Percentiles rank a stretch among this genome's conserved stretches.
Evolutionary conservation across 64 coral and sea anemone genomes (phyloP).

Genomic region (Pachyseris speciosa): DNA sequence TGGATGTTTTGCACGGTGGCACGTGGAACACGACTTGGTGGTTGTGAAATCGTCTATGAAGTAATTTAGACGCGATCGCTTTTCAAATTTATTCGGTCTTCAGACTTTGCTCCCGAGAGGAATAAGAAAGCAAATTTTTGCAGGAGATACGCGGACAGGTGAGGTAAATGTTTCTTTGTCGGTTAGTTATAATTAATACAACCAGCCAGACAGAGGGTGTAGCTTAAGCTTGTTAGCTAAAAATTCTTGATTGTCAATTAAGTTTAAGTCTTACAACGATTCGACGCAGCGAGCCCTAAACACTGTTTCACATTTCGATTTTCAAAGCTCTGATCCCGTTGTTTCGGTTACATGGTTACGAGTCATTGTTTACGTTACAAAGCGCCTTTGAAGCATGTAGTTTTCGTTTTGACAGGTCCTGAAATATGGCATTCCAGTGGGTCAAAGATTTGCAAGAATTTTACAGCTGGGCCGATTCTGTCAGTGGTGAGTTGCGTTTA

Average conservation of each 20-base stretch:
- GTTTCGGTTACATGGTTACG: neutral
- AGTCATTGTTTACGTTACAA: neutral
- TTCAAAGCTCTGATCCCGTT: too few relatives aligned
- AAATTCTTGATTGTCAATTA: too few relatives aligned
- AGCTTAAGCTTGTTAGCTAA: too few relatives aligned
- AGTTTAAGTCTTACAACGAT: too few relatives aligned
- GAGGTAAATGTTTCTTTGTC: too few relatives aligned
- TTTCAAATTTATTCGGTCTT: neutral
- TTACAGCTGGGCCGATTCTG: conserved; percentile 16
- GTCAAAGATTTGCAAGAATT: conserved; percentile 53
- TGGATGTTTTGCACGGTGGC: neutral
- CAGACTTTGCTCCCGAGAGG: neutral
- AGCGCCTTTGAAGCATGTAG: too few relatives aligned
- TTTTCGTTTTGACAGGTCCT: neutral
- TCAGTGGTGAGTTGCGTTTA: conserved; percentile 53
- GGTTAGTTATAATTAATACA: too few relatives aligned
- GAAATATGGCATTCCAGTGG: conserved; percentile 1
- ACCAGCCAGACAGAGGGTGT: too few relatives aligned
- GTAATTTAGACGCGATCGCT: neutral
- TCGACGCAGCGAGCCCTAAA: too few relatives aligned
- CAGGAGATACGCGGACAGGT: too few relatives aligned
- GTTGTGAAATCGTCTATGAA: neutral
- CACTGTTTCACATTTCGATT: too few relatives aligned
- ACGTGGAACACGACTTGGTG: neutral
- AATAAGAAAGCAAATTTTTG: too few relatives aligned